Conservation (phyloP, 2,113 vertebrate species). For the Lepus timidus region DNA sequence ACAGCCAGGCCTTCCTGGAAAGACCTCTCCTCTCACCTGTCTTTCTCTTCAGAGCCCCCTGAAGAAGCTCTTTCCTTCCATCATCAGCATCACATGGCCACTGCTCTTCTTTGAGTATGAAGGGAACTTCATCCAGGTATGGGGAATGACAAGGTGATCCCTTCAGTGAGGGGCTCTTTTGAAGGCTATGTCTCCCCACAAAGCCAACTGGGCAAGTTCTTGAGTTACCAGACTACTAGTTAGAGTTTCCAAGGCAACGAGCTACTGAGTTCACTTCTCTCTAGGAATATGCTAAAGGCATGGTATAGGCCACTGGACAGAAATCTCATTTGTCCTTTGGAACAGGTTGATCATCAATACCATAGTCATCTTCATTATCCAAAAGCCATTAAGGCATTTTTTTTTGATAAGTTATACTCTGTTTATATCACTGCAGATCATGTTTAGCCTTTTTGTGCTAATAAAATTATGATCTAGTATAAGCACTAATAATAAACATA, state of each 20-base stretch:
- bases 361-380: background rate
- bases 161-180: background rate
- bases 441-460: background rate
- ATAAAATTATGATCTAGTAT: background rate
- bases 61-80: constrained; percentile 84
- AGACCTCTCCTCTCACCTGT: background rate
- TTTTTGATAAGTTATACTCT: background rate
- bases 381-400: background rate
- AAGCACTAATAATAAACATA: background rate
- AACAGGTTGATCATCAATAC: background rate
- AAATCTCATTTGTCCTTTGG: background rate
- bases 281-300: background rate
- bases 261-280: background rate
- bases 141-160: background rate
- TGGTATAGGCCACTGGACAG: background rate
- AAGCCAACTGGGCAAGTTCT: background rate
- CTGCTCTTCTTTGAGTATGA: constrained; percentile 80
- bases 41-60: constrained; percentile 83
- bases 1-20: background rate
- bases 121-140: constrained; percentile 86
- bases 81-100: constrained; percentile 86
- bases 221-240: background rate
- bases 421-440: background rate
- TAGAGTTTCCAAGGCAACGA: constrained; percentile 34
- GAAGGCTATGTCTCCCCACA: background rate